A percentile compares a stretch with the other conserved stretches of the same genome.
Evolutionary conservation across 2,113 vertebrate species (phyloP).

Genomic region (Lepisosteus oculatus): DNA sequence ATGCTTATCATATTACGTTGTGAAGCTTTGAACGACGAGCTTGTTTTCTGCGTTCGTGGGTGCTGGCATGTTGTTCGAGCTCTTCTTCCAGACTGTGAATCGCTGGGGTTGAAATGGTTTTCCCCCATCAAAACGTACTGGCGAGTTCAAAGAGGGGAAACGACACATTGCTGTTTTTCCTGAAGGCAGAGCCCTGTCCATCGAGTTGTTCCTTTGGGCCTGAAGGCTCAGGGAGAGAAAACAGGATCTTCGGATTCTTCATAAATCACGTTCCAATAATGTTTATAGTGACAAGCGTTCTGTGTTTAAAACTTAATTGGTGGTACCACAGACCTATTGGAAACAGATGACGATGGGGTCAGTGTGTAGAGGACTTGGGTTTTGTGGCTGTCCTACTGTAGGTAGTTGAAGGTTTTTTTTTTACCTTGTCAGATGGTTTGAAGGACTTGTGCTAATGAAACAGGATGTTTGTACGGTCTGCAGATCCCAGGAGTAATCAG

Average conservation of each 20-base stretch:
- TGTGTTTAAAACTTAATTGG: too few species aligned
- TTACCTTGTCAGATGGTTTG: slow-evolving; percentile 38
- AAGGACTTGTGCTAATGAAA: slow-evolving; percentile 48
- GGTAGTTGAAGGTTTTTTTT: slow-evolving; percentile 4
- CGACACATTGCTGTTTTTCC: too few species aligned
- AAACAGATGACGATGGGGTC: background rate
- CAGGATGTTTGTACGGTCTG: slow-evolving; percentile 51
- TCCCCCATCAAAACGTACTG: slow-evolving; percentile 9
- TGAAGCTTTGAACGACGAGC: slow-evolving; percentile 27
- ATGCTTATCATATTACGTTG: too few species aligned
- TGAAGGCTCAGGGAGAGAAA: slow-evolving; percentile 26
- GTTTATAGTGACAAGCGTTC: too few species aligned
- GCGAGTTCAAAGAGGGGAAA: background rate
- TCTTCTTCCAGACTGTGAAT: too few species aligned
- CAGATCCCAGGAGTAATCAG: slow-evolving; percentile 19
- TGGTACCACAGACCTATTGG: background rate
- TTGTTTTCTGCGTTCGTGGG: slow-evolving; percentile 51
- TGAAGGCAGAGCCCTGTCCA: too few species aligned
- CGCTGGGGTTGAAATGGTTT: too few species aligned
- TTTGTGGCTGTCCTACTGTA: background rate
- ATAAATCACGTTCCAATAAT: slow-evolving; percentile 14
- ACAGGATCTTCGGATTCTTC: slow-evolving; percentile 1
- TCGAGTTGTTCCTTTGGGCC: background rate
- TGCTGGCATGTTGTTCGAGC: slow-evolving; percentile 31
- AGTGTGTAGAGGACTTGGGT: background rate